Base-by-base conservation (phyloP, 2,113 vertebrate genomes). In the Chloropsis cyanopogon region DNA sequence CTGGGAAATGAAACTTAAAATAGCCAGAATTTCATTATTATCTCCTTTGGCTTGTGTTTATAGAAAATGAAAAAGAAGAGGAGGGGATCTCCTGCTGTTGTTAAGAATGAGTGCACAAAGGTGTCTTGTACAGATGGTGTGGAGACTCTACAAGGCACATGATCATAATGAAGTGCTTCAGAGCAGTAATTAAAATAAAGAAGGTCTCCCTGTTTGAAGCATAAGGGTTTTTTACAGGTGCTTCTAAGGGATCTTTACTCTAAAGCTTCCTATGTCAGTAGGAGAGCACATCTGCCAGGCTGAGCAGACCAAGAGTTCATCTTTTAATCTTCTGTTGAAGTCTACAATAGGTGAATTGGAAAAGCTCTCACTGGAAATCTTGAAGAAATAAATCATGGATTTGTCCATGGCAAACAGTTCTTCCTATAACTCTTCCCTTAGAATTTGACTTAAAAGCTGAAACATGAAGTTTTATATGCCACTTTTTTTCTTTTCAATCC, bases 161-260 rank as follows among this genome's bases (percentile, higher is more conserved):
- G 25, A 75, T 65, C 53, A 26, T 21, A 85, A 78, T 12, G 28
- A 31, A 23, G 89, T 68, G 46, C 39, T 85, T 75, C 65, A 60
- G 78, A 79, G 57, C 61, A 76, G 61, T 60, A 96, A 88, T 79
- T 57, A 85, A 89, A 84, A 91, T 56, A 78, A 94, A 88, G 37
- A 49, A 44, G 14, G 41, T 44, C 28, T n/a, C 22, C 35, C 42
- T 68, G 11, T 57, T 79, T 44, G 53, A 73, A 87, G 53, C 18
- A 64, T 0, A 33, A 33, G 2, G 4, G 0, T 22, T 76, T 85
- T 82, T 84, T 31, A 53, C 37, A 82, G 39, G 31, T 42, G 24
- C 25, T 87, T 87, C 65, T 53, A 33, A 37, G 44, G 10, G 49
- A 72, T 76, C 65, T 82, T 90, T 49, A 68, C 37, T 83, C n/a